Conservation (phyloP, 2,113 vertebrate species). For the Gymnogyps californianus region DNA sequence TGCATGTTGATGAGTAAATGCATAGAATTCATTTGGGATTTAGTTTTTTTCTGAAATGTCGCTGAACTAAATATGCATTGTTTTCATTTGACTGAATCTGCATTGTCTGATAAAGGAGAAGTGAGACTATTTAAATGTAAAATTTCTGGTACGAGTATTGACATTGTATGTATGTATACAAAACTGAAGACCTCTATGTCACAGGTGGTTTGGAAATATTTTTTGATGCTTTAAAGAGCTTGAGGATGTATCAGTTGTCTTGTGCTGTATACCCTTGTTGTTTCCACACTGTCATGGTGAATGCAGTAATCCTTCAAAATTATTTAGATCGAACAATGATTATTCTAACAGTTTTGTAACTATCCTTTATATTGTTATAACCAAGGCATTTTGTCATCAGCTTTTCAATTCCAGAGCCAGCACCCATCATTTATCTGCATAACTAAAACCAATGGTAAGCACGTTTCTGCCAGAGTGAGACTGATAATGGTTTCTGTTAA, state of each 20-base stretch:
- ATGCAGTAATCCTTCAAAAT: constrained; percentile 17
- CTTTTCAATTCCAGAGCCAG: constrained; percentile 41
- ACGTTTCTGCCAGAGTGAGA: constrained; percentile 21
- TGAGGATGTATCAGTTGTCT: neutral
- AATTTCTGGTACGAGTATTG: neutral
- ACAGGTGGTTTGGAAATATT: neutral
- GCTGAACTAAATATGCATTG: neutral
- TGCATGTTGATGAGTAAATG: neutral
- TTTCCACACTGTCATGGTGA: neutral
- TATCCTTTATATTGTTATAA: neutral
- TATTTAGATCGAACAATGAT: neutral
- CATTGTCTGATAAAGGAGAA: neutral
- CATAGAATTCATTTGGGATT: neutral
- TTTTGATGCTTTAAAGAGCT: neutral
- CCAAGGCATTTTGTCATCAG: constrained; percentile 13
- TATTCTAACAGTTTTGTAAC: constrained; percentile 22
- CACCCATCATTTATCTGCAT: neutral
- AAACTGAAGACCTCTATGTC: neutral
- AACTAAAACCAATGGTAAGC: constrained; percentile 28
- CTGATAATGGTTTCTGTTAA: constrained; percentile 13
- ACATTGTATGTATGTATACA: fast-evolving
- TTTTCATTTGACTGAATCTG: neutral
- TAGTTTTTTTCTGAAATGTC: neutral
- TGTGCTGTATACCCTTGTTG: neutral
- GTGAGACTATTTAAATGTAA: neutral